Conservation (phyloP, 1,140 invertebrate species). For the Sipha flava region DNA sequence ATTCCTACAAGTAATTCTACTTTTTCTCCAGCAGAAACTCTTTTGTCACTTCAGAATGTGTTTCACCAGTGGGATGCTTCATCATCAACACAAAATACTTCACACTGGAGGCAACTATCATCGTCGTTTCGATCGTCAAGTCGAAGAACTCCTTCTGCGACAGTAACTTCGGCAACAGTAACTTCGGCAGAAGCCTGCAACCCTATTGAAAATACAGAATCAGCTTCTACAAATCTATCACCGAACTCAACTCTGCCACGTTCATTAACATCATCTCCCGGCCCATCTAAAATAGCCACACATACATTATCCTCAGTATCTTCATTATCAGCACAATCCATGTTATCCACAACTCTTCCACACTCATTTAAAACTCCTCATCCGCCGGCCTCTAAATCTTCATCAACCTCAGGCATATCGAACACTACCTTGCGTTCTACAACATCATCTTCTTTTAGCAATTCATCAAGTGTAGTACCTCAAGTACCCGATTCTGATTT, state of each 20-base stretch:
- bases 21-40: not conserved
- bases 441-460: not conserved
- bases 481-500: too few species aligned
- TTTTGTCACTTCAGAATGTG: not conserved
- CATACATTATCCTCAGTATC: too few species aligned
- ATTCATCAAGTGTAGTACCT: too few species aligned
- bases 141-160: not conserved
- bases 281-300: not conserved
- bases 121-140: not conserved
- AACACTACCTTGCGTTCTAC: not conserved
- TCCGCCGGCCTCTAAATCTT: not conserved
- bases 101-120: not conserved
- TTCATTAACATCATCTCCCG: not conserved
- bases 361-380: too few species aligned
- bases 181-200: not conserved
- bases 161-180: not conserved
- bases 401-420: too few species aligned
- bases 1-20: too few species aligned
- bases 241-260: not conserved
- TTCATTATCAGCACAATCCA: too few species aligned
- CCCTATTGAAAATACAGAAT: not conserved
- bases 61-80: constrained; percentile 36
- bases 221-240: not conserved
- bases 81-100: constrained; percentile 38
- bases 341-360: not conserved